Evolutionary conservation across 2,113 vertebrate species (phyloP).

Genomic region (Perognathus longimembris): DNA sequence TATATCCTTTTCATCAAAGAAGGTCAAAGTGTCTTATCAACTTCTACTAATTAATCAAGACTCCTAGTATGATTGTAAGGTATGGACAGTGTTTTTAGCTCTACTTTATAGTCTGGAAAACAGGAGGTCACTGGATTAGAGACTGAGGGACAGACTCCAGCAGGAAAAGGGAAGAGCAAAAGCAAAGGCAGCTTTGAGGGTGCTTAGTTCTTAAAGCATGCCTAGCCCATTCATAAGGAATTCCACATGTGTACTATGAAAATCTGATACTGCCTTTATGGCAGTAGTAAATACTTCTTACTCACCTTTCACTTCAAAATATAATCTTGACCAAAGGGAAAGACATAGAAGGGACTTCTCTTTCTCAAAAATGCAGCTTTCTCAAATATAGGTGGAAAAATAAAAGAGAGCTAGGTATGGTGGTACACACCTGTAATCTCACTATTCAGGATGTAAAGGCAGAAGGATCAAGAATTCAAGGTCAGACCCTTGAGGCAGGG

Average conservation of each 20-base stretch:
- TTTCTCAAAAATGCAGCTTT: background rate
- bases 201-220: slow-evolving; percentile 16
- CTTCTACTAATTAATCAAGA: slow-evolving; percentile 55
- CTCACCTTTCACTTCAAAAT: background rate
- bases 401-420: background rate
- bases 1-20: slow-evolving; percentile 66
- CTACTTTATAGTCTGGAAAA: slow-evolving; percentile 50
- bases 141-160: background rate
- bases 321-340: background rate
- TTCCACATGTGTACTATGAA: slow-evolving; percentile 38
- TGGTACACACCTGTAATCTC: no score
- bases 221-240: slow-evolving; percentile 24
- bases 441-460: no score
- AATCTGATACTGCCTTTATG: background rate
- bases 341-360: background rate
- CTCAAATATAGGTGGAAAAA: background rate
- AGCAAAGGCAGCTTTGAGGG: background rate
- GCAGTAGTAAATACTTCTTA: slow-evolving; percentile 31
- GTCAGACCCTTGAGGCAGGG: no score
- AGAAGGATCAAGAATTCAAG: no score
- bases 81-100: slow-evolving; percentile 40
- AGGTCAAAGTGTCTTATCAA: slow-evolving; percentile 62
- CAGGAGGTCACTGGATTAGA: slow-evolving; percentile 11
- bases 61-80: slow-evolving; percentile 20
- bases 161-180: background rate